Percentiles rank a stretch among this genome's conserved stretches.
These are phyloP conservation scores for Agrotis segetum DNA, from an alignment of 2,888 invertebrate genomes.

Conservation along the genomic window DNA sequence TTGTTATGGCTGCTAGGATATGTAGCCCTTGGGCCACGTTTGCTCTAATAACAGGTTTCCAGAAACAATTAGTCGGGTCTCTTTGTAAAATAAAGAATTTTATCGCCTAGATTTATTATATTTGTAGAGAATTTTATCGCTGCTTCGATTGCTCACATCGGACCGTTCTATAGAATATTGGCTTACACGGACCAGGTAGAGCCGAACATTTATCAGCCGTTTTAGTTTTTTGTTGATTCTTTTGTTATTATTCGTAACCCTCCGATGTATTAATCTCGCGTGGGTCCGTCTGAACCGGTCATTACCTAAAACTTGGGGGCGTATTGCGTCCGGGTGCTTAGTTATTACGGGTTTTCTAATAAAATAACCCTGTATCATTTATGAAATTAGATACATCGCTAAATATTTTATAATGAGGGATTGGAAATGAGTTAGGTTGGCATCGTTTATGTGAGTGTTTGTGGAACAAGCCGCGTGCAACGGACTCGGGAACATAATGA, in stretches of 20 bases:
- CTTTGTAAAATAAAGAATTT: constrained; percentile 84
- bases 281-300: constrained; percentile 86
- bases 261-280: constrained; percentile 89
- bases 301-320: constrained; percentile 90
- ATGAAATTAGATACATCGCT: constrained; percentile 89
- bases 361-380: constrained; percentile 89
- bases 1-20: constrained; percentile 59
- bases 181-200: constrained; percentile 82
- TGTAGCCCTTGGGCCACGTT: constrained; percentile 74
- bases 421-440: constrained; percentile 81
- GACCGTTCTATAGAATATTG: constrained; percentile 75
- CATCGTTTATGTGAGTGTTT: constrained; percentile 79
- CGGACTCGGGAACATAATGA: constrained; percentile 75
- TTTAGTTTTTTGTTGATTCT: constrained; percentile 87
- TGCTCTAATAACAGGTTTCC: constrained; percentile 84
- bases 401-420: constrained; percentile 90
- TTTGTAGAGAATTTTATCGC: constrained; percentile 88
- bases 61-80: constrained; percentile 86
- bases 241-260: constrained; percentile 88
- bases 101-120: constrained; percentile 89
- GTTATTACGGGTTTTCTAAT: constrained; percentile 89
- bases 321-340: constrained; percentile 88
- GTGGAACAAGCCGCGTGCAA: constrained; percentile 74
- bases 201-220: constrained; percentile 86
- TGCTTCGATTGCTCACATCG: constrained; percentile 76